These are phyloP conservation scores for Poecilia latipinna DNA, from an alignment of 2,113 vertebrate genomes.

Conservation along the genomic window DNA sequence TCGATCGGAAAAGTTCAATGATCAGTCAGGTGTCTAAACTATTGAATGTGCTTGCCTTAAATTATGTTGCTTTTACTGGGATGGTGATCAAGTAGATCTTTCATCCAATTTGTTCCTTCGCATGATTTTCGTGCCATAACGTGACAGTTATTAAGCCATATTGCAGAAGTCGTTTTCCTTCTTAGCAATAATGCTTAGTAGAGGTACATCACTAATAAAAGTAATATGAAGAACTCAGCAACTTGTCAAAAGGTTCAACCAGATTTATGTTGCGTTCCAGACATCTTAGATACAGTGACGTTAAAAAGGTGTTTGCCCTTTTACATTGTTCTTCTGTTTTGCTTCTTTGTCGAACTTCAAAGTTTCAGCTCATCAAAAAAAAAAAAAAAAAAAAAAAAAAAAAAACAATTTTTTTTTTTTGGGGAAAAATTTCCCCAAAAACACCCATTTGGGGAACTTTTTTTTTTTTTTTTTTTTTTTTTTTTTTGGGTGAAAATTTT, in stretches of 20 bases:
- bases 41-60: slow-evolving; percentile 15
- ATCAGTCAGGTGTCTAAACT: not conserved
- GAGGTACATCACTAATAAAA: not conserved
- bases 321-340: not conserved
- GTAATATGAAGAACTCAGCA: not conserved
- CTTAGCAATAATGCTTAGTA: not conserved
- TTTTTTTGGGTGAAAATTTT: too few species aligned
- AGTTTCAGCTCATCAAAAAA: not conserved
- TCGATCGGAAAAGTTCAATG: not conserved
- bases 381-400: not conserved
- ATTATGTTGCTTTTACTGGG: not conserved
- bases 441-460: too few species aligned
- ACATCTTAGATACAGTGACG: not conserved
- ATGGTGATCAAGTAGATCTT: not conserved
- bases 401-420: too few species aligned
- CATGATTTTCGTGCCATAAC: not conserved
- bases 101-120: not conserved
- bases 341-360: not conserved
- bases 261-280: not conserved
- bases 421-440: too few species aligned
- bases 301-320: not conserved
- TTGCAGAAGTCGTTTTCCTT: not conserved
- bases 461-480: too few species aligned
- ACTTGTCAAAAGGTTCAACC: not conserved
- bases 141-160: not conserved